Percentiles rank a stretch among this genome's conserved stretches.
Conservation (phyloP, 2,113 vertebrate species). For the Benitochromis conjunctus region DNA sequence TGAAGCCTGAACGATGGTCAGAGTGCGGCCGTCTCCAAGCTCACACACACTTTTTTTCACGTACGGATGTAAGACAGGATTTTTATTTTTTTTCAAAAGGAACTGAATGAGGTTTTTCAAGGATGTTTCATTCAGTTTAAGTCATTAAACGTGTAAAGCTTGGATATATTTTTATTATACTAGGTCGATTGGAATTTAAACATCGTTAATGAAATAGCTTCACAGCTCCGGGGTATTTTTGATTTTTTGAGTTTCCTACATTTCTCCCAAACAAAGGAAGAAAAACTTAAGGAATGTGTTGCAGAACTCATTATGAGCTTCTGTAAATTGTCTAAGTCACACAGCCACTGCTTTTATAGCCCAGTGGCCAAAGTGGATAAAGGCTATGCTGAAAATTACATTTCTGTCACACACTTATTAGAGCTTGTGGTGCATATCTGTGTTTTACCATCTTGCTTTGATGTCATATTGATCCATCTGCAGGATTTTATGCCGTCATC, state of each 20-base stretch:
- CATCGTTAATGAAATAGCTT: neutral
- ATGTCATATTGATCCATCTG: neutral
- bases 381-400: neutral
- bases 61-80: neutral
- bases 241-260: conserved; percentile 25
- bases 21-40: neutral
- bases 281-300: conserved; percentile 45
- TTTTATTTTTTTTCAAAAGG: neutral
- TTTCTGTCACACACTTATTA: neutral
- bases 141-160: neutral
- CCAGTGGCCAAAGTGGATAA: neutral
- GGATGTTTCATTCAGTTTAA: neutral
- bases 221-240: neutral
- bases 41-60: conserved; percentile 3
- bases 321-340: conserved; percentile 24
- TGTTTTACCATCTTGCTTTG: neutral
- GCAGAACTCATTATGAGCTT: conserved; percentile 18
- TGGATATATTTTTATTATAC: neutral
- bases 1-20: conserved; percentile 31
- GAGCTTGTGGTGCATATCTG: neutral
- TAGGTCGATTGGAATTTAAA: neutral
- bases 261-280: conserved; percentile 7
- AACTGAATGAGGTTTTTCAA: neutral
- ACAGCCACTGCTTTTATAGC: neutral
- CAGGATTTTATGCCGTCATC: neutral